Percentiles rank a stretch among this genome's conserved stretches.
Evolutionary conservation across 2,113 vertebrate genomes (phyloP).

Genomic region (Myrmophylax atrothorax): DNA sequence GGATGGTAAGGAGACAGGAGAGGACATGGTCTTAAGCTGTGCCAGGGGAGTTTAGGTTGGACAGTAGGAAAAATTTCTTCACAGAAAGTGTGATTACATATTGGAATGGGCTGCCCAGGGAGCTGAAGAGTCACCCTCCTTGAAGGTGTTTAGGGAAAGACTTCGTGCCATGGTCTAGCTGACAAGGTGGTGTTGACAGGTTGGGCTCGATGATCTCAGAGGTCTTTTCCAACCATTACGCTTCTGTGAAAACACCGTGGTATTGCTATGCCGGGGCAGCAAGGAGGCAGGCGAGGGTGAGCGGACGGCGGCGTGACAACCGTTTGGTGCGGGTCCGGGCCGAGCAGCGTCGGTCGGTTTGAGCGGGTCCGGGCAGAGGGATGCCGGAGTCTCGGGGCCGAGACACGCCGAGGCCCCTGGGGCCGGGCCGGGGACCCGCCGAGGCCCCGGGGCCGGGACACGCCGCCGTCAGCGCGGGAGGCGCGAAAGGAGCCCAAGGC

Average conservation of each 20-base stretch:
- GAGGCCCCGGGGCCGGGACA: neutral
- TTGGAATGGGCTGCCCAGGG: neutral
- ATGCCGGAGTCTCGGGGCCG: too few species aligned
- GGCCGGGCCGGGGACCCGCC: too few species aligned
- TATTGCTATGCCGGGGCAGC: neutral
- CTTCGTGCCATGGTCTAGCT: neutral
- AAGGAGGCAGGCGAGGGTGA: neutral
- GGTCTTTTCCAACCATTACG: neutral
- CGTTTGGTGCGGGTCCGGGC: neutral
- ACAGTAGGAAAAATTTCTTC: neutral
- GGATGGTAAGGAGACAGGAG: neutral
- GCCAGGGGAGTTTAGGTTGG: neutral
- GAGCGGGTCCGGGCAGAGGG: too few species aligned
- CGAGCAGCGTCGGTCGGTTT: too few species aligned
- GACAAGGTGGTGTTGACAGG: neutral
- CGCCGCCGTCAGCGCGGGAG: too few species aligned
- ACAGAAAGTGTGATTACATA: too few species aligned
- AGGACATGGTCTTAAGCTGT: neutral
- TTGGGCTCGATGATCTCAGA: neutral
- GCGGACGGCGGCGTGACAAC: too few species aligned
- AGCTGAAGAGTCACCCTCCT: neutral
- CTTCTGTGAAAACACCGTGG: neutral
- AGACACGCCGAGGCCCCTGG: too few species aligned
- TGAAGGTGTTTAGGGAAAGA: neutral
- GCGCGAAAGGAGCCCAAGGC: accelerated